Conservation (phyloP, 1,140 invertebrate species). For the Hirudo medicinalis region DNA sequence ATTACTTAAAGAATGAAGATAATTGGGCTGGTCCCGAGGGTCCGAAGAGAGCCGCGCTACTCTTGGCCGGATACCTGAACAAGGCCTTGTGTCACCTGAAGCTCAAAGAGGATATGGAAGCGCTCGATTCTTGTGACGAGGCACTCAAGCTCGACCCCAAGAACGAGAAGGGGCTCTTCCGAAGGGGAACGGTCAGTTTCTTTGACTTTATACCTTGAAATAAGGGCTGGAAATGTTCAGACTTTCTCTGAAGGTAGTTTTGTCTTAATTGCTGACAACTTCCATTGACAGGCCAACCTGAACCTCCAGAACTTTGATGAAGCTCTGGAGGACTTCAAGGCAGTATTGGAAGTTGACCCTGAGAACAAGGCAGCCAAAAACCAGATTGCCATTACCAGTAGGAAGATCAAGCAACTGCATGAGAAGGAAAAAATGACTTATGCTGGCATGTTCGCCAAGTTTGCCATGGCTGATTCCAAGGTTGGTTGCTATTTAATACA, state of each 20-base stretch:
- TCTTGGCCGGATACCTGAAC: slow-evolving; percentile 66
- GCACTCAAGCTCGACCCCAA: slow-evolving; percentile 59
- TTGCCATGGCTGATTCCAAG: slow-evolving; percentile 35
- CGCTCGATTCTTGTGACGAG: slow-evolving; percentile 52
- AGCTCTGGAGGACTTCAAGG: slow-evolving; percentile 65
- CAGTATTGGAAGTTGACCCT: slow-evolving; percentile 57
- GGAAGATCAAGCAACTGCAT: slow-evolving; percentile 59
- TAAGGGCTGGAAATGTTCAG: background rate
- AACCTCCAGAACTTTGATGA: slow-evolving; percentile 60
- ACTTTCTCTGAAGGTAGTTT: background rate
- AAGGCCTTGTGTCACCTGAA: slow-evolving; percentile 73
- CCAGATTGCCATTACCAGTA: slow-evolving; percentile 58
- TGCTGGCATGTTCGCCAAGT: slow-evolving; percentile 72
- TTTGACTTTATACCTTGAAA: background rate
- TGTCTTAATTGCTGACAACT: background rate
- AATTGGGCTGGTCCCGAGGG: slow-evolving; percentile 41
- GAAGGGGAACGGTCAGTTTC: slow-evolving; percentile 60
- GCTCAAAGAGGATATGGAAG: slow-evolving; percentile 56
- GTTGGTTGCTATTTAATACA: slow-evolving; percentile 20
- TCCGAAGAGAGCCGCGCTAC: slow-evolving; percentile 49
- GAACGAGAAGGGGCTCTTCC: slow-evolving; percentile 79
- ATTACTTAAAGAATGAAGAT: slow-evolving; percentile 45
- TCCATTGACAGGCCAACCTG: slow-evolving; percentile 52
- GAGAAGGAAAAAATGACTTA: slow-evolving; percentile 77
- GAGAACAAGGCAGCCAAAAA: slow-evolving; percentile 68